Base-by-base conservation (phyloP, 2,888 invertebrate genomes). In the Gerosis bhagava region DNA sequence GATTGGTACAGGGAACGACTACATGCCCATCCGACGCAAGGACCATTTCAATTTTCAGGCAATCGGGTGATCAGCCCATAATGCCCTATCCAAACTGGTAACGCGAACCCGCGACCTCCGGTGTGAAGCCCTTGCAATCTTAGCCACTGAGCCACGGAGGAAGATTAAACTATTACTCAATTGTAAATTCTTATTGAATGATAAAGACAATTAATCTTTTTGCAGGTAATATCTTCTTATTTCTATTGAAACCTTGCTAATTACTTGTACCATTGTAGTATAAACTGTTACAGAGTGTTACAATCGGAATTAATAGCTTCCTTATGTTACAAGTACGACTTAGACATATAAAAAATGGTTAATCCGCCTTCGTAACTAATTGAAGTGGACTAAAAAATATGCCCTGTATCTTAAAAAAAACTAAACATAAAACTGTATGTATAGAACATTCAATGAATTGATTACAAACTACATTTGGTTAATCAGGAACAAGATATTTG, bases 21-120 rank as follows among this genome's bases (percentile, higher is more conserved):
- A n/a, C n/a, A n/a, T n/a, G n/a, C 82, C 75, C 75, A 77, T 73
- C 70, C 69, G 59, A 76, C 75, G 75, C 80, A 70, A 73, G 77
- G 71, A 79, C 75, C 81, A 81, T 73, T 55, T 60, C 77, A n/a
- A n/a, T n/a, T n/a, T n/a, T n/a, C n/a, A n/a, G n/a, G n/a, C n/a
- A n/a, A n/a, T n/a, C n/a, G n/a, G n/a, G n/a, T n/a, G n/a, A n/a
- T n/a, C n/a, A n/a, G n/a, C n/a, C n/a, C n/a, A n/a, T n/a, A n/a
- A n/a, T n/a, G n/a, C n/a, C n/a, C n/a, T n/a, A n/a, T n/a, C n/a
- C n/a, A n/a, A n/a, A n/a, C n/a, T n/a, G n/a, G n/a, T n/a, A n/a
- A n/a, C n/a, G n/a, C n/a, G n/a, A n/a, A n/a, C n/a, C n/a, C n/a
- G n/a, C n/a, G n/a, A n/a, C n/a, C n/a, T n/a, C n/a, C n/a, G n/a